Conservation (phyloP, 2,797 vertebrate genomes). For the Mus minutoides region DNA sequence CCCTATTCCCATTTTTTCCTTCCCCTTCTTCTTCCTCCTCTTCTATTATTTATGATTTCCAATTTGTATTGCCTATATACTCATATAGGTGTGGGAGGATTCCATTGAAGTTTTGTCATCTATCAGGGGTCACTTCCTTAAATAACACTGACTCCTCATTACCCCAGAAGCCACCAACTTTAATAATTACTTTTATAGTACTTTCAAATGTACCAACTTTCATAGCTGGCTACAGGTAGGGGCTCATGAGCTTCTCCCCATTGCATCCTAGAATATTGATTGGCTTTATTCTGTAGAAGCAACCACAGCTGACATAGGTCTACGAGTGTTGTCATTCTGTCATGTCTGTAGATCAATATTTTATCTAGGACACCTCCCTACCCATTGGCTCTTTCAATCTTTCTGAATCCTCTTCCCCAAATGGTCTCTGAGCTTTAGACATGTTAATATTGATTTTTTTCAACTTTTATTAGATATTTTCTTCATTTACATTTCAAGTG, state of each 20-base stretch:
- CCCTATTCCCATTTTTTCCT: neutral
- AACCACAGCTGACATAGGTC: neutral
- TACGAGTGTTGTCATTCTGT: too few species aligned
- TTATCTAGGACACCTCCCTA: neutral
- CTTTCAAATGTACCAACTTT: neutral
- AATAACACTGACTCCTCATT: neutral
- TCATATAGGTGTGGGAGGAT: neutral
- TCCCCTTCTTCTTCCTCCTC: neutral
- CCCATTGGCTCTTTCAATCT: too few species aligned
- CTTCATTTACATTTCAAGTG: too few species aligned
- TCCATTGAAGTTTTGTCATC: neutral
- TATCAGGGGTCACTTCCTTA: neutral
- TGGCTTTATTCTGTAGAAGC: neutral
- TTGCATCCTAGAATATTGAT: neutral
- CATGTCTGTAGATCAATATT: neutral
- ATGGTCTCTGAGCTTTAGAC: neutral
- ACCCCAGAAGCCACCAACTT: neutral
- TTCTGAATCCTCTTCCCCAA: neutral
- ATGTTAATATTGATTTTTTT: neutral
- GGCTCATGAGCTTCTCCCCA: too few species aligned
- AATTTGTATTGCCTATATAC: neutral
- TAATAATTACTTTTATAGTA: neutral
- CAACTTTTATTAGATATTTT: too few species aligned
- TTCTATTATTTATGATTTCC: neutral
- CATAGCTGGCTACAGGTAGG: neutral